A percentile compares a stretch with the other conserved stretches of the same genome.
phyloP scores from a whole-genome alignment of 2,888 invertebrate species.

The Chymomyza procnemis region DNA sequence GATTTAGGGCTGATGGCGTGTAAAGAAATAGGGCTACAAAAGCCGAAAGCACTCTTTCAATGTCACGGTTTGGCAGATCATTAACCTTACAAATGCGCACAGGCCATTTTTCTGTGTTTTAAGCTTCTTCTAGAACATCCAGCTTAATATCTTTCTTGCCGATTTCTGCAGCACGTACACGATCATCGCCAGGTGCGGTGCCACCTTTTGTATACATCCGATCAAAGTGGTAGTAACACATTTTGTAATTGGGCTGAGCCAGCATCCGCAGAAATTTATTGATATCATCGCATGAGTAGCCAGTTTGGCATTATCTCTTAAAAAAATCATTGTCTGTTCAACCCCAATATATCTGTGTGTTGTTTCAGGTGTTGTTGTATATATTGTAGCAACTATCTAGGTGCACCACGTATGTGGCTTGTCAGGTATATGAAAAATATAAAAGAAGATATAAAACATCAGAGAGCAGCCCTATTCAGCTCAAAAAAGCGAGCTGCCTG shows the following conservation, averaged over 20 bases:
- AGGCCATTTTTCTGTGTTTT: constrained; percentile 99
- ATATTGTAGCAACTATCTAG: no score
- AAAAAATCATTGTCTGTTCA: constrained; percentile 99
- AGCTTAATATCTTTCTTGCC: constrained; percentile 97
- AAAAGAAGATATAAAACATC: no score
- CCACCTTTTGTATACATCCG: constrained; percentile 87
- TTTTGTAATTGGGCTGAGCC: constrained; percentile 98
- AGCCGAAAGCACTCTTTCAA: constrained; percentile 79
- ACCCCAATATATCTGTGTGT: constrained; percentile 99
- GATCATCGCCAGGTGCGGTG: constrained; percentile 91
- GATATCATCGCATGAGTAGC: constrained; percentile 99
- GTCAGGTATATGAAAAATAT: no score
- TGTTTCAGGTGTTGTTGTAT: constrained; percentile 99
- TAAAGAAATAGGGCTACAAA: not conserved
- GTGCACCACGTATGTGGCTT: no score
- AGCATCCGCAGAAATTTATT: constrained; percentile 99
- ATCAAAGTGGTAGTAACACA: constrained; percentile 96
- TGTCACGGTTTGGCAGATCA: constrained; percentile 92
- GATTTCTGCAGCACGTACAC: constrained; percentile 96
- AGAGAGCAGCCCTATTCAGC: no score
- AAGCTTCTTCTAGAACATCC: constrained; percentile 97
- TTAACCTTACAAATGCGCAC: constrained; percentile 98
- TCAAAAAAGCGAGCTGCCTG: no score
- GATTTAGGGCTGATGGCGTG: not conserved
- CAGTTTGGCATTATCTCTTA: constrained; percentile 99